Conservation (phyloP, 1,140 invertebrate species). For the Drosophila suzukii region DNA sequence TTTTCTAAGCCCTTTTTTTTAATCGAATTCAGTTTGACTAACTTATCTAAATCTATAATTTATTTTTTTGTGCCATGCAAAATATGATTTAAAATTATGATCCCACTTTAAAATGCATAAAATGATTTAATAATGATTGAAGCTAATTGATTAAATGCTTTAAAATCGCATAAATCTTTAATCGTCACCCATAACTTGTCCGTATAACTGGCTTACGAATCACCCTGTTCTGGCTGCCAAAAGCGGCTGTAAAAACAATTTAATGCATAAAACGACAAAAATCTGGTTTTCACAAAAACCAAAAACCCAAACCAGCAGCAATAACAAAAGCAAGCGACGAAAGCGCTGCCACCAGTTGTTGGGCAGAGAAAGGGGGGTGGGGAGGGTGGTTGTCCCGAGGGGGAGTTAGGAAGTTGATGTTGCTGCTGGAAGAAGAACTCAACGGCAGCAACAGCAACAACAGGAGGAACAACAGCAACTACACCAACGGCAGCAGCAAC, state of each 20-base stretch:
- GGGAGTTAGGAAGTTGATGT: constrained; percentile 57
- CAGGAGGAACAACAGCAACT: background rate
- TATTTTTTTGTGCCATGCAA: background rate
- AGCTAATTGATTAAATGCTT: background rate
- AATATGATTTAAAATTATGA: background rate
- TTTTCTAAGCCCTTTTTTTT: too few species aligned
- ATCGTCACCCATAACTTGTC: background rate
- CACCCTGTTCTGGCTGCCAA: constrained; percentile 67
- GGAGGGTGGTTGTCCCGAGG: background rate
- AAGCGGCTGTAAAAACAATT: constrained; percentile 81
- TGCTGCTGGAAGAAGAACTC: constrained; percentile 63
- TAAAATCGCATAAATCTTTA: background rate
- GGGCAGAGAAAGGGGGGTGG: constrained; percentile 7
- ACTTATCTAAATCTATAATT: too few species aligned
- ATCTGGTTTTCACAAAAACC: constrained; percentile 79
- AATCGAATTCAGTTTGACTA: too few species aligned
- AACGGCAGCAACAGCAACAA: constrained; percentile 18
- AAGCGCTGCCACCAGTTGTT: constrained; percentile 58
- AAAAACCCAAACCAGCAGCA: constrained; percentile 56
- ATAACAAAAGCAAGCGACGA: constrained; percentile 54
- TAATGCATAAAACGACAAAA: constrained; percentile 83
- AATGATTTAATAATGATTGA: background rate
- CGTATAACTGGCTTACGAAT: constrained; percentile 4
- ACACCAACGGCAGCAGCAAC: background rate
- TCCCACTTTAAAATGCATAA: background rate